Evolutionary conservation across 2,797 vertebrate species (phyloP).

Genomic region (Lacerta viridis): DNA sequence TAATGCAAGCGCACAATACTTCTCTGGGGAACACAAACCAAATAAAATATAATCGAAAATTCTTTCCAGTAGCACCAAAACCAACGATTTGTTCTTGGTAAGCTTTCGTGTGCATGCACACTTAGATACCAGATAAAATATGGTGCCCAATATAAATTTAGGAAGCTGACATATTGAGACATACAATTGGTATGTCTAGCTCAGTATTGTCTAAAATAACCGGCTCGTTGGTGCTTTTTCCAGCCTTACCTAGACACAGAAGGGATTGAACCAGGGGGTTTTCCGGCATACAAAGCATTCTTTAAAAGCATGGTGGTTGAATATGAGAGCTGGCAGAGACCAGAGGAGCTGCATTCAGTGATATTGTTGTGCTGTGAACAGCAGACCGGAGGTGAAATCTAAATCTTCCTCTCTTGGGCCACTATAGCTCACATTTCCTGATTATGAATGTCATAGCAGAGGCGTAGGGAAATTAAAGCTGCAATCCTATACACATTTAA

Average conservation of each 20-base stretch:
- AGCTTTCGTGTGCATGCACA: no score
- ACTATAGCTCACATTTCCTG: not conserved
- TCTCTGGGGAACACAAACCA: not conserved
- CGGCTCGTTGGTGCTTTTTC: not conserved
- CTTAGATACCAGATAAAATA: not conserved
- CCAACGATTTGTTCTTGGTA: no score
- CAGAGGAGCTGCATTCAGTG: not conserved
- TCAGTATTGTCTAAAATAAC: not conserved
- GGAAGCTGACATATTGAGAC: not conserved
- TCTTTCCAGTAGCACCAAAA: no score
- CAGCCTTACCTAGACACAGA: not conserved
- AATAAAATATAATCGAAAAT: no score
- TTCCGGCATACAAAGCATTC: not conserved
- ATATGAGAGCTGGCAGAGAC: not conserved
- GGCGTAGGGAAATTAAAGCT: not conserved
- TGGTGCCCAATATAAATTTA: not conserved
- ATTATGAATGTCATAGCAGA: not conserved
- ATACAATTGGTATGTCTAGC: not conserved
- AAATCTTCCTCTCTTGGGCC: not conserved
- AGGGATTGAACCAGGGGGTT: not conserved
- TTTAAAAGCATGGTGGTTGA: not conserved
- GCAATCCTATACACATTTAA: conserved; percentile 10
- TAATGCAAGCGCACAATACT: not conserved
- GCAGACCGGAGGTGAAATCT: not conserved
- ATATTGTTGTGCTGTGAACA: not conserved